Conservation (phyloP, 2,113 vertebrate genomes). For the Lichenostomus cassidix region DNA sequence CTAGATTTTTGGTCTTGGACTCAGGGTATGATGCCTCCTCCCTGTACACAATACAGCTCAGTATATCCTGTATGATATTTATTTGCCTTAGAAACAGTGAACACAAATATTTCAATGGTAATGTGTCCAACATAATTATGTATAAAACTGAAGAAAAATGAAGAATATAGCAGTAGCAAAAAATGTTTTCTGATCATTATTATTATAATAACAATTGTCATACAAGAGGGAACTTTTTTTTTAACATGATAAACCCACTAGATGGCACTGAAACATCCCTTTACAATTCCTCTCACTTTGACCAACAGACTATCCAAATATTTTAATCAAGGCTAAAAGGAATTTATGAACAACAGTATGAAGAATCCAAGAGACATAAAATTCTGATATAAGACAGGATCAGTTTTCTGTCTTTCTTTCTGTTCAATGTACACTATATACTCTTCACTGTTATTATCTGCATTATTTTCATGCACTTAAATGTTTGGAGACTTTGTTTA, state of each 20-base stretch:
- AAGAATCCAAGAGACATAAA: not conserved
- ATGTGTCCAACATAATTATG: not conserved
- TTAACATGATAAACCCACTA: not conserved
- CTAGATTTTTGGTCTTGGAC: not conserved
- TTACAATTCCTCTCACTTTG: not conserved
- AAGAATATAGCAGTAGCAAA: not conserved
- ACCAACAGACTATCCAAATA: not conserved
- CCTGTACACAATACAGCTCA: fast-evolving
- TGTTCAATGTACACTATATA: not conserved
- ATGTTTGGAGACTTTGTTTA: not conserved
- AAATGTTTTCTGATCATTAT: not conserved
- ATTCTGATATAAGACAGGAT: not conserved
- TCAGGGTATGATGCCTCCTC: not conserved
- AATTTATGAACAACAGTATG: not conserved
- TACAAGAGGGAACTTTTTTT: not conserved
- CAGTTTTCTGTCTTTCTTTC: not conserved
- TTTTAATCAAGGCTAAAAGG: not conserved
- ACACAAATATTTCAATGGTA: not conserved
- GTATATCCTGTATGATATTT: not conserved
- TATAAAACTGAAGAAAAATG: not conserved
- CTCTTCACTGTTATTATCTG: not conserved
- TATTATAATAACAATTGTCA: not conserved
- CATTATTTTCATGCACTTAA: not conserved
- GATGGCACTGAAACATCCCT: constrained; percentile 43
- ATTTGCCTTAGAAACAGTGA: not conserved